These are phyloP conservation scores for Periophthalmodon schlosseri DNA, from an alignment of 2,113 vertebrate species.

Conservation along the genomic window DNA sequence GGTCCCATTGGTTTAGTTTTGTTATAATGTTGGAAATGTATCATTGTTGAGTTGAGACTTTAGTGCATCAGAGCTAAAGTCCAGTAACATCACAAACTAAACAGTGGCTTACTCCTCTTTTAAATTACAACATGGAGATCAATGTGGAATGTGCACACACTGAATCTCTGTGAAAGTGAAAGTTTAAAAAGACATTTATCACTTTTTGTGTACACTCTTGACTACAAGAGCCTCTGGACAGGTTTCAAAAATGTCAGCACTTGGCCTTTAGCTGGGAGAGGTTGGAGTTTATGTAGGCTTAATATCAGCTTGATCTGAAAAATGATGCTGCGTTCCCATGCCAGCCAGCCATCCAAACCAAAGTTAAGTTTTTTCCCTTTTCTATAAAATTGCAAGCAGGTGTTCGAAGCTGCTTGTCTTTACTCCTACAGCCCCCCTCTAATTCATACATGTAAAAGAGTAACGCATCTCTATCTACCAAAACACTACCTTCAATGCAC, in stretches of 20 bases:
- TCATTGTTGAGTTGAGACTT: neutral
- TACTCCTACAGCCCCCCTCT: constrained; percentile 23
- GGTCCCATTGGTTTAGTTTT: neutral
- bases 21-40: neutral
- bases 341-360: constrained; percentile 62
- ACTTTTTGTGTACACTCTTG: constrained; percentile 29
- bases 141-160: constrained; percentile 32
- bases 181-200: constrained; percentile 55
- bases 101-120: constrained; percentile 27
- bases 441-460: constrained; percentile 50
- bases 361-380: constrained; percentile 57
- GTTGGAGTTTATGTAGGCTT: constrained; percentile 64
- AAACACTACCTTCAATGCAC: constrained; percentile 37
- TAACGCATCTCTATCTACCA: constrained; percentile 47
- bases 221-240: constrained; percentile 47
- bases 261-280: constrained; percentile 44
- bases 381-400: constrained; percentile 79
- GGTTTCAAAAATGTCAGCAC: constrained; percentile 62
- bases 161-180: constrained; percentile 32
- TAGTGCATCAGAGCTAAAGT: neutral
- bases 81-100: neutral
- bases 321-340: constrained; percentile 60
- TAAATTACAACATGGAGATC: constrained; percentile 23
- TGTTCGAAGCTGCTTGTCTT: constrained; percentile 66
- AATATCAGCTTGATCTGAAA: constrained; percentile 75